Conservation (phyloP, 30 jellyfish, hydroid and myxozoan species). For the Catostylus mosaicus region DNA sequence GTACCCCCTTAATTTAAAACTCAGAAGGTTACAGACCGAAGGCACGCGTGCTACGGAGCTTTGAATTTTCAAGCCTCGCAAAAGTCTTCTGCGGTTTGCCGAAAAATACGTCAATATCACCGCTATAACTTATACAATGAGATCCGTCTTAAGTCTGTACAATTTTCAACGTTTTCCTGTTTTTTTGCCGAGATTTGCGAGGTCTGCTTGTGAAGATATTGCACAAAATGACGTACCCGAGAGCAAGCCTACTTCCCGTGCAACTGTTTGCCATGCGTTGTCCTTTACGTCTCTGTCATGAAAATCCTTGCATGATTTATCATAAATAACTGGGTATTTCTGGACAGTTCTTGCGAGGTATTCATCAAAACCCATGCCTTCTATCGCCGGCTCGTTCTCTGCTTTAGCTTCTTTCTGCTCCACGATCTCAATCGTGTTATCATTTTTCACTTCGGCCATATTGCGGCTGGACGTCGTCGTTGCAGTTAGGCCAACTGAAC, state of each 20-base stretch:
- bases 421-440: slow-evolving; percentile 16
- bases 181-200: no score
- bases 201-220: no score
- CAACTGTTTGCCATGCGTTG: slow-evolving; percentile 50
- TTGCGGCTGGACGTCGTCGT: slow-evolving; percentile 28
- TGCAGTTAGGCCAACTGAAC: slow-evolving; percentile 10
- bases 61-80: no score
- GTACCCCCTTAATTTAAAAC: no score
- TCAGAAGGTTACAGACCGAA: no score
- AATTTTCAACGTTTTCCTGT: no score
- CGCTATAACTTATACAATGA: no score
- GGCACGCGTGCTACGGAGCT: no score
- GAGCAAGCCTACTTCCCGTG: slow-evolving; percentile 32
- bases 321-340: slow-evolving; percentile 33
- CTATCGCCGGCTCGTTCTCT: background rate
- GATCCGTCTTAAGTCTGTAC: no score
- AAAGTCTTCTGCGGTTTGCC: no score
- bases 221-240: no score
- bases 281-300: slow-evolving; percentile 50
- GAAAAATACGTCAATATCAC: no score
- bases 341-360: slow-evolving; percentile 25
- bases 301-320: slow-evolving; percentile 37
- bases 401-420: slow-evolving; percentile 13
- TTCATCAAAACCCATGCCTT: slow-evolving; percentile 23
- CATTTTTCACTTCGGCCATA: slow-evolving; percentile 46